These are phyloP conservation scores for Brachyptera putata DNA, from an alignment of 2,888 invertebrate genomes.

Conservation along the genomic window DNA sequence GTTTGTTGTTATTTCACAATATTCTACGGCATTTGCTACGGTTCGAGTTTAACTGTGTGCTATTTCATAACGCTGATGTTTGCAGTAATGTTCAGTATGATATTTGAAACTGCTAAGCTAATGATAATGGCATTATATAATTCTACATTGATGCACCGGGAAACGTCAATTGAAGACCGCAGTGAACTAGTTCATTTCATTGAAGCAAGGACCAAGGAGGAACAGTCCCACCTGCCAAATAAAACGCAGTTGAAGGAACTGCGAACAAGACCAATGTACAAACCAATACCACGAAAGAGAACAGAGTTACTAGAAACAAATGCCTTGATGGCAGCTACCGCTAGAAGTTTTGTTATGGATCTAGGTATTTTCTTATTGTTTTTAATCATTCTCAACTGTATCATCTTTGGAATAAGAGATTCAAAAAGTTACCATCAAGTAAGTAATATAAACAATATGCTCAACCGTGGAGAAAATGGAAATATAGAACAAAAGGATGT, in stretches of 20 bases:
- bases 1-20: background rate
- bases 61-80: background rate
- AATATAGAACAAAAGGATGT: background rate
- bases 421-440: no score
- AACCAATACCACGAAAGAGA: background rate
- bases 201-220: background rate
- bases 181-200: background rate
- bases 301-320: no score
- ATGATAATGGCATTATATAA: background rate
- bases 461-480: background rate
- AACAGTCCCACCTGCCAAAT: background rate
- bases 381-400: no score
- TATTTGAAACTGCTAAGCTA: slow-evolving; percentile 1
- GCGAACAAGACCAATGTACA: background rate
- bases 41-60: background rate
- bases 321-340: no score
- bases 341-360: no score
- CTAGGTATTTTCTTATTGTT: no score
- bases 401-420: no score
- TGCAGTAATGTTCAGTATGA: background rate
- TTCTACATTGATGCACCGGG: no score
- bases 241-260: background rate
- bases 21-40: background rate
- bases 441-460: no score
- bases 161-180: background rate